Conservation (phyloP, 2,113 vertebrate species). For the Cyprinodon variegatus region DNA sequence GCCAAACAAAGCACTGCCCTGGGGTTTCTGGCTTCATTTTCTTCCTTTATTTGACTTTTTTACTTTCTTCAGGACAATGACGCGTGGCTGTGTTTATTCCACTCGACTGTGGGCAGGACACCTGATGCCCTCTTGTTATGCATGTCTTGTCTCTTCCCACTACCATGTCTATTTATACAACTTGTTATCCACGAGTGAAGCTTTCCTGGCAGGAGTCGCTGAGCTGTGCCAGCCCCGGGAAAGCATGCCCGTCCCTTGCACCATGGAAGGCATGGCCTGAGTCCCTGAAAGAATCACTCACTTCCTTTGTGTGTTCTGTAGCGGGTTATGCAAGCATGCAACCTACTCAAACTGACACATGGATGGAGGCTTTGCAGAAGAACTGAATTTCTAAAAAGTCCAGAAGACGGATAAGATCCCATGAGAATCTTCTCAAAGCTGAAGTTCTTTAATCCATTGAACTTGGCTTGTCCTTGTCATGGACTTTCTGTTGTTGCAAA, state of each 20-base stretch:
- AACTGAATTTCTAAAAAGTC: neutral
- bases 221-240: slow-evolving; percentile 48
- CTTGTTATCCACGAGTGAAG: slow-evolving; percentile 82
- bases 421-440: neutral
- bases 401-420: slow-evolving; percentile 2
- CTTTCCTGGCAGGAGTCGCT: slow-evolving; percentile 78
- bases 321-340: slow-evolving; percentile 44
- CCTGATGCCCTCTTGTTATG: slow-evolving; percentile 20
- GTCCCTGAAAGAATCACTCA: slow-evolving; percentile 41
- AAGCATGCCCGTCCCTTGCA: slow-evolving; percentile 51
- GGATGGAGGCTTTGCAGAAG: slow-evolving; percentile 12
- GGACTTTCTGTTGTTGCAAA: neutral
- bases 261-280: slow-evolving; percentile 14
- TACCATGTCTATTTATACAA: slow-evolving; percentile 82
- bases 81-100: slow-evolving; percentile 19
- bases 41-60: slow-evolving; percentile 13
- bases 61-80: slow-evolving; percentile 3
- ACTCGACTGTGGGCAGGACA: slow-evolving; percentile 16
- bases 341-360: slow-evolving; percentile 32
- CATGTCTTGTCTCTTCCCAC: slow-evolving; percentile 44
- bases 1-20: slow-evolving; percentile 55
- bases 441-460: neutral
- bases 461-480: neutral
- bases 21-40: slow-evolving; percentile 19
- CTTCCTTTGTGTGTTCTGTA: slow-evolving; percentile 33